Evolutionary conservation across 2,797 vertebrate genomes (phyloP), one percentile per base, ranked within the genome.

Genomic region (Bovichtus diacanthus): DNA sequence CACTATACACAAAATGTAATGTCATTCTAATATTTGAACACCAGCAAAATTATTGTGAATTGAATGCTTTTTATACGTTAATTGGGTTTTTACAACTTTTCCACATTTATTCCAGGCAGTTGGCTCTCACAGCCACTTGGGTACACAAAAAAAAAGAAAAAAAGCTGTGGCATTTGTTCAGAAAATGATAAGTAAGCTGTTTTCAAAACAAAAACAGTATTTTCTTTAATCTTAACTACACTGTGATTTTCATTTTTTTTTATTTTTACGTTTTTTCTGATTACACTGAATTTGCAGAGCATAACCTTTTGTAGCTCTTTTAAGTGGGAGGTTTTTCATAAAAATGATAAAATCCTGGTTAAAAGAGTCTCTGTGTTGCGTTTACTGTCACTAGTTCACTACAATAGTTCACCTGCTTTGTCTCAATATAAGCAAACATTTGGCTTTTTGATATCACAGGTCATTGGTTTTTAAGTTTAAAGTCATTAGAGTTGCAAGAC

Each of bases 401-500:
- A 8, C 25, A 49, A 23, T 18, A 67, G 23, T 29, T 61, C 25
- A 43, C 6, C 27, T 44, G 38, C 27, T 68, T 3, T 10, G 21
- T 27, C 16, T n/a, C n/a, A n/a, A n/a, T n/a, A n/a, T n/a, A n/a
- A n/a, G n/a, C n/a, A n/a, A n/a, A n/a, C n/a, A n/a, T n/a, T n/a
- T n/a, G n/a, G n/a, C n/a, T n/a, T n/a, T n/a, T n/a, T n/a, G n/a
- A n/a, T n/a, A n/a, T n/a, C n/a, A 21, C n/a, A 19, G 16, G 15
- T 49, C 38, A 8, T 11, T 55, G 13, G 15, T 58, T 55, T 51
- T 39, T n/a, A 39, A 9, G n/a, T 58, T 58, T 51, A 9, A 58
- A 69, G 47, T 59, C 64, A 12, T 27, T 7, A n/a, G 6, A 66
- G 41, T n/a, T 78, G 21, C 9, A 36, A 23, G n/a, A 59, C 51